Conservation (phyloP, 1,140 invertebrate species). For the Sminthurides bifidus region DNA sequence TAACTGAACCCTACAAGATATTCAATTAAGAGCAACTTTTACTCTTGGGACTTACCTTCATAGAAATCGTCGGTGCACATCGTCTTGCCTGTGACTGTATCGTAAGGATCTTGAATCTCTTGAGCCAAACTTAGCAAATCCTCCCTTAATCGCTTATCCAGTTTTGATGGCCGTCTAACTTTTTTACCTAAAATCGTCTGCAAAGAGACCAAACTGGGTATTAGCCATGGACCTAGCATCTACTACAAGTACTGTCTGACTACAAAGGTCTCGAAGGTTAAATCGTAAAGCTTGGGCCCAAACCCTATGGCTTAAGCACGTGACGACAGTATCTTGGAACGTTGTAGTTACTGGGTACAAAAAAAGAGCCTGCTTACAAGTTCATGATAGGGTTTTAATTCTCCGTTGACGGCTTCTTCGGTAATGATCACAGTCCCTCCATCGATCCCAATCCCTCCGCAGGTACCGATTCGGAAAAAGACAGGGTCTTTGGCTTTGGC, state of each 20-base stretch:
- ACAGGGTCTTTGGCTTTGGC: slow-evolving; percentile 73
- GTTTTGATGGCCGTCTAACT: slow-evolving; percentile 62
- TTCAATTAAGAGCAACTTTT: slow-evolving; percentile 1
- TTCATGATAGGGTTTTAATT: slow-evolving; percentile 55
- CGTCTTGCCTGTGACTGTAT: slow-evolving; percentile 77
- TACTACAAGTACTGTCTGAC: no score
- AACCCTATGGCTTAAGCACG: not conserved
- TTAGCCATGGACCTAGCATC: no score
- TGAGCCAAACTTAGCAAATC: slow-evolving; percentile 59
- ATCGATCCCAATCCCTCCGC: slow-evolving; percentile 80
- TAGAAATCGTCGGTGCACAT: slow-evolving; percentile 97
- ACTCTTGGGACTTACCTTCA: slow-evolving; percentile 53
- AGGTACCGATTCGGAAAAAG: slow-evolving; percentile 85
- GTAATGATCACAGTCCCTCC: slow-evolving; percentile 79
- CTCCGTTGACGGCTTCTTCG: slow-evolving; percentile 71
- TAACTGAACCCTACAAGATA: not conserved
- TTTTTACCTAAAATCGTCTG: slow-evolving; percentile 81
- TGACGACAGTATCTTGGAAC: not conserved
- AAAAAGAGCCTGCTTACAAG: slow-evolving; percentile 40
- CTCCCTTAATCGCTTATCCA: slow-evolving; percentile 64
- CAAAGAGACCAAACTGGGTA: not conserved
- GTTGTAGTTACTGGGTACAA: not conserved
- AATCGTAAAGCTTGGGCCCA: not conserved
- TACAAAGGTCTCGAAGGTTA: not conserved
- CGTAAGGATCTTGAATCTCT: slow-evolving; percentile 66